Percentiles rank a stretch among this genome's conserved stretches.
Conservation (phyloP, 2,888 invertebrate species). For the Rotaria socialis region DNA sequence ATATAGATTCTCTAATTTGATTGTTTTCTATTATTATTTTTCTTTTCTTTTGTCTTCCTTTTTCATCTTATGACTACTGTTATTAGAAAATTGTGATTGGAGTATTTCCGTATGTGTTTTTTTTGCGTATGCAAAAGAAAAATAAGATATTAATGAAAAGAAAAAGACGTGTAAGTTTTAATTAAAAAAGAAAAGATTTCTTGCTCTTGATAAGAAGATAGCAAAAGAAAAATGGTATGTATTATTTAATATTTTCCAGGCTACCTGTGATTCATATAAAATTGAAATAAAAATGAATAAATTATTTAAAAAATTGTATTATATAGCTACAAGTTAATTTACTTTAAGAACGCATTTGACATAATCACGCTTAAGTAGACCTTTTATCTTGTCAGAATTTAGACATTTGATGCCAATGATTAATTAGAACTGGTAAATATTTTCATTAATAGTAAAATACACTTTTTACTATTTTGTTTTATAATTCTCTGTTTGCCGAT, state of each 20-base stretch:
- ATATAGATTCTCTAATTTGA: not conserved
- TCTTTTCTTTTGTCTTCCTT: not conserved
- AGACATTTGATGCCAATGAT: not conserved
- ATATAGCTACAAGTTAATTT: too few relatives aligned
- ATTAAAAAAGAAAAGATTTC: not conserved
- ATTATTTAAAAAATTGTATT: too few relatives aligned
- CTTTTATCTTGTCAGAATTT: not conserved
- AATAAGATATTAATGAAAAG: not conserved
- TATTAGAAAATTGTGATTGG: conserved; percentile 9
- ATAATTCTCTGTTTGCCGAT: not conserved
- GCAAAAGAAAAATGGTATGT: not conserved
- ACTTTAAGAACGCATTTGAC: not conserved
- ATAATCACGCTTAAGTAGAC: not conserved
- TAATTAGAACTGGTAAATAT: not conserved
- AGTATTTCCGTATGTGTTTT: not conserved
- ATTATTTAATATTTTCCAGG: not conserved
- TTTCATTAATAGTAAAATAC: conserved; percentile 4
- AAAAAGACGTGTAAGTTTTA: not conserved
- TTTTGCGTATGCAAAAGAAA: not conserved
- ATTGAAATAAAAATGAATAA: too few relatives aligned
- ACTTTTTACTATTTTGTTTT: not conserved
- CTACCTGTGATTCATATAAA: too few relatives aligned
- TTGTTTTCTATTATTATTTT: not conserved
- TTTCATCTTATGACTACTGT: not conserved
- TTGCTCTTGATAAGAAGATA: not conserved